These are phyloP conservation scores for Fragum whitleyi DNA, from an alignment of 2,888 invertebrate species.

Conservation along the genomic window DNA sequence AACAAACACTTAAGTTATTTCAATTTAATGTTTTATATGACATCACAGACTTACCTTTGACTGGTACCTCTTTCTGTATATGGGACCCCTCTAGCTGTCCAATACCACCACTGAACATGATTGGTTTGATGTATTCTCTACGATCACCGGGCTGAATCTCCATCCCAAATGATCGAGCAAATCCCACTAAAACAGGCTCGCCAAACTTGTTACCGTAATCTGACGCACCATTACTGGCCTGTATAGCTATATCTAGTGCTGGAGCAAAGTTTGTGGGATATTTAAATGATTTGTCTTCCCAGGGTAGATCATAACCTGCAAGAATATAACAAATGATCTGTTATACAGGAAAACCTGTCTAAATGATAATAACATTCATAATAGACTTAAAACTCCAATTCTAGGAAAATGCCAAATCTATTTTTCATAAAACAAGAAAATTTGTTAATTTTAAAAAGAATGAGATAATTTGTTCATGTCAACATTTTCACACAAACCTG, in stretches of 20 bases:
- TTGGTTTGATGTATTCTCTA: slow-evolving; percentile 98
- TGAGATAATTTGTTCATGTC: too few species aligned
- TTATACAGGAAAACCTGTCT: too few species aligned
- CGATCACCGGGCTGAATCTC: slow-evolving; percentile 88
- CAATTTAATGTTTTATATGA: too few species aligned
- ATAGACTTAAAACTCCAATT: too few species aligned
- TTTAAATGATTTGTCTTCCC: slow-evolving; percentile 91
- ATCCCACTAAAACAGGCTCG: slow-evolving; percentile 96
- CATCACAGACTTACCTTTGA: slow-evolving; percentile 87
- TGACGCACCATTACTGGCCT: slow-evolving; percentile 98
- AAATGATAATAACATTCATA: too few species aligned
- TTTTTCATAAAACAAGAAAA: too few species aligned
- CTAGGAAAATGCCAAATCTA: too few species aligned
- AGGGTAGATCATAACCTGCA: slow-evolving; percentile 92
- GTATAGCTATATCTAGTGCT: slow-evolving; percentile 95
- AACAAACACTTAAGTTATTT: too few species aligned
- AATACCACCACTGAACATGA: slow-evolving; percentile 99
- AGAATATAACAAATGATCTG: too few species aligned
- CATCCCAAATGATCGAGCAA: slow-evolving; percentile 95
- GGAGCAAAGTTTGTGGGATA: slow-evolving; percentile 96
- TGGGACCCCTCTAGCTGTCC: slow-evolving; percentile 94
- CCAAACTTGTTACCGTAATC: slow-evolving; percentile 99
- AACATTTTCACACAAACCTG: too few species aligned
- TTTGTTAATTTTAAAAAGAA: background rate
- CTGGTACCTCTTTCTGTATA: slow-evolving; percentile 91